Percentiles rank a stretch among this genome's conserved stretches.
These are phyloP conservation scores for Xiphydria camelus DNA, from an alignment of 2,888 invertebrate species.

Conservation along the genomic window DNA sequence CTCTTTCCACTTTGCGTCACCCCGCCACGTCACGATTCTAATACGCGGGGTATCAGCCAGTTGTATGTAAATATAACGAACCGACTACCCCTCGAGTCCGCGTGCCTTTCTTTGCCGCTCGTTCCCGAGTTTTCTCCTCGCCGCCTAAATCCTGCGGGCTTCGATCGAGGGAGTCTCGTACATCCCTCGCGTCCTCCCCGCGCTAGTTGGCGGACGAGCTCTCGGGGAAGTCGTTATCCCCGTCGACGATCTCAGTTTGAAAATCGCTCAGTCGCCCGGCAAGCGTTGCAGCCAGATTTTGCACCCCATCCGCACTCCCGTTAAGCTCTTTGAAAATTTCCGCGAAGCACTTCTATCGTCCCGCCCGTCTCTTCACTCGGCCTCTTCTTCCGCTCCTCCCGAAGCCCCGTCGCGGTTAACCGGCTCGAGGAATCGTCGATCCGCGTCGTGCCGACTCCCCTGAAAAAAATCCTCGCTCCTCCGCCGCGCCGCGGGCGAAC, in stretches of 20 bases:
- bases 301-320: conserved; percentile 15
- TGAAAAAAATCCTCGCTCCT: too few species aligned
- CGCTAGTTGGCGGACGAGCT: neutral
- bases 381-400: too few species aligned
- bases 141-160: neutral
- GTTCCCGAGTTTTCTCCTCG: neutral
- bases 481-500: neutral
- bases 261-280: conserved; percentile 29
- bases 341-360: neutral
- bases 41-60: too few species aligned
- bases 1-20: too few species aligned
- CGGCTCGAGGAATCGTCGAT: too few species aligned
- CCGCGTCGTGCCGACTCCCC: too few species aligned
- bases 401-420: too few species aligned
- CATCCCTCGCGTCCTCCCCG: neutral
- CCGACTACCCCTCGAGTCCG: too few species aligned
- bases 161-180: neutral
- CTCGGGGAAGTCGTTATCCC: conserved; percentile 24
- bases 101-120: neutral
- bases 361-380: too few species aligned
- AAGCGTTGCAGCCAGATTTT: conserved; percentile 11
- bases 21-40: too few species aligned
- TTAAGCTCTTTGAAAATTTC: neutral
- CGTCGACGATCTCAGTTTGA: conserved; percentile 22
- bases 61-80: too few species aligned